Evolutionary conservation across 2,113 vertebrate species (phyloP).

Genomic region (Carettochelys insculpta): DNA sequence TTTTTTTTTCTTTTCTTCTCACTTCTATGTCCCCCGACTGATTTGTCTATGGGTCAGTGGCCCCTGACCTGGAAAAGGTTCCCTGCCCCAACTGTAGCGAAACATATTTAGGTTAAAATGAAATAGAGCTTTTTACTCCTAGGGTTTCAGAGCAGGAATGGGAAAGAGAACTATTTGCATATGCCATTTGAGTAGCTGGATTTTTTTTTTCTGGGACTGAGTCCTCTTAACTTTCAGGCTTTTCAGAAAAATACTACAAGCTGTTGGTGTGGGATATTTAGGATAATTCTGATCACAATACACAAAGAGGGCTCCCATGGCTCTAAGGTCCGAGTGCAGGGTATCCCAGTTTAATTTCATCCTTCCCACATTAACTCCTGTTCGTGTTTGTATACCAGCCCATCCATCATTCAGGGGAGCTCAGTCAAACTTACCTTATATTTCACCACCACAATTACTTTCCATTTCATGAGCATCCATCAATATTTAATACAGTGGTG

Average conservation of each 20-base stretch:
- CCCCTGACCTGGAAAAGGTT: no score
- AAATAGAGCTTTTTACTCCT: constrained; percentile 44
- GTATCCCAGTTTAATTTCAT: constrained; percentile 10
- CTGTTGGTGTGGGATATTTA: constrained; percentile 1
- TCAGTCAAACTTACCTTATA: background rate
- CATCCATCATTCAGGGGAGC: background rate
- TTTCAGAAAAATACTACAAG: constrained; percentile 26
- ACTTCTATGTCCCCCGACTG: no score
- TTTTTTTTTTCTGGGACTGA: constrained; percentile 37
- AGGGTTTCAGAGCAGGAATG: background rate
- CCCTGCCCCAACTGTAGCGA: no score
- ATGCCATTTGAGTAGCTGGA: constrained; percentile 15
- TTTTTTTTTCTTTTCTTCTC: no score
- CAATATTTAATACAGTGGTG: constrained; percentile 79
- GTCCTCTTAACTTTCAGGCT: constrained; percentile 49
- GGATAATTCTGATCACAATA: constrained; percentile 24
- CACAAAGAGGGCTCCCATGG: constrained; percentile 4
- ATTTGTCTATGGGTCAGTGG: no score
- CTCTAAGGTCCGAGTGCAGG: background rate
- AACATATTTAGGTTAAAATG: constrained; percentile 20
- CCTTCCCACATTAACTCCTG: background rate
- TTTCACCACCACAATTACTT: background rate
- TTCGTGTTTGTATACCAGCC: background rate
- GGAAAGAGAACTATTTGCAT: constrained; percentile 25
- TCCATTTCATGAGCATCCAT: constrained; percentile 66